phyloP scores from a whole-genome alignment of 2,888 invertebrate genomes.

The Odontocolon sp. region DNA sequence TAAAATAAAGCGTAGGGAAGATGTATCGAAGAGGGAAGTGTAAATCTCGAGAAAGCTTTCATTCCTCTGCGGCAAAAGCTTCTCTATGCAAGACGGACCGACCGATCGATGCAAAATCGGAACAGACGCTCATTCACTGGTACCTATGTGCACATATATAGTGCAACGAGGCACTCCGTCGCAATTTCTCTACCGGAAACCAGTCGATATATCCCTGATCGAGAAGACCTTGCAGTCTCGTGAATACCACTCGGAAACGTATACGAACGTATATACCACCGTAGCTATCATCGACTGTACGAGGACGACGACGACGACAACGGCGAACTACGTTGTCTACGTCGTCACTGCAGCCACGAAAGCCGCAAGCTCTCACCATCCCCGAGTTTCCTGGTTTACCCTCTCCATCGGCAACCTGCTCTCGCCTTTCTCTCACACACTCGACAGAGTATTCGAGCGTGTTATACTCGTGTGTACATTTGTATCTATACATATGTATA shows the following conservation, averaged over 20 bases:
- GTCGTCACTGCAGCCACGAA: constrained; percentile 28
- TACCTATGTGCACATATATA: not conserved
- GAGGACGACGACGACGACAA: constrained; percentile 18
- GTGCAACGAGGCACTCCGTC: not conserved
- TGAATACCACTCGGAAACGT: constrained; percentile 25
- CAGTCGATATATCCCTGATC: constrained; percentile 47
- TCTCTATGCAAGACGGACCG: not conserved
- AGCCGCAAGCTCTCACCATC: constrained; percentile 43
- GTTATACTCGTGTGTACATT: constrained; percentile 29
- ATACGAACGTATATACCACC: constrained; percentile 27
- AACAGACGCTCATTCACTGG: not conserved
- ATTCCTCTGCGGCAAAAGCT: not conserved
- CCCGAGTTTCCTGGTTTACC: constrained; percentile 45
- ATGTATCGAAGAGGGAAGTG: not conserved
- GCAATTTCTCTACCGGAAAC: constrained; percentile 49
- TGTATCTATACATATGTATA: constrained; percentile 29
- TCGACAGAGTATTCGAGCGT: constrained; percentile 12
- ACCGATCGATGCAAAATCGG: constrained; percentile 31
- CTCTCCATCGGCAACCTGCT: constrained; percentile 15
- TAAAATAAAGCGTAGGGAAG: not conserved
- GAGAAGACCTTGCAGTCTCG: constrained; percentile 29
- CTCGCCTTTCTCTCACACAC: constrained; percentile 11
- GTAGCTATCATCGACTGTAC: not conserved
- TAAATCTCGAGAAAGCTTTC: constrained; percentile 15
- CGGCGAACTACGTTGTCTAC: constrained; percentile 29